These are phyloP conservation scores for Xiphophorus hellerii DNA, from an alignment of 2,113 vertebrate genomes.

Conservation along the genomic window DNA sequence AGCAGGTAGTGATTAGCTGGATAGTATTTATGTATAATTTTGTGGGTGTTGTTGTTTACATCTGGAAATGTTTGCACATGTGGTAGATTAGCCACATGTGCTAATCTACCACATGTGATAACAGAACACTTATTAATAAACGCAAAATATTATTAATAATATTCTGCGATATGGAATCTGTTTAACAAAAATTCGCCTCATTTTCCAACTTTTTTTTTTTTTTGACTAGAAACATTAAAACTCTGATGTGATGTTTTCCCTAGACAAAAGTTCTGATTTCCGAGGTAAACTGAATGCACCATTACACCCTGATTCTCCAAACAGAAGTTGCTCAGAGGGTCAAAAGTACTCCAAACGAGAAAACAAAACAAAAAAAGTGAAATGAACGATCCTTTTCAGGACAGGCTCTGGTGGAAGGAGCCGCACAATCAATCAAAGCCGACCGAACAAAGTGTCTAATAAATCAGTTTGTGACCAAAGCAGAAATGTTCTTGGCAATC, in stretches of 20 bases:
- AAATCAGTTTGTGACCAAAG: constrained; percentile 1
- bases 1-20: too few species aligned
- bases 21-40: too few species aligned
- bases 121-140: too few species aligned
- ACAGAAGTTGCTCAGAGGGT: background rate
- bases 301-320: background rate
- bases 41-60: too few species aligned
- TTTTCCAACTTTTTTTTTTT: background rate
- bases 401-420: background rate
- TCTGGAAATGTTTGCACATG: too few species aligned
- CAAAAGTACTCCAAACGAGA: background rate
- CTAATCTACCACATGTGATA: too few species aligned
- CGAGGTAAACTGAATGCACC: background rate
- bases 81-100: too few species aligned
- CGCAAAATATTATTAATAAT: too few species aligned
- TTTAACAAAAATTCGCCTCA: background rate
- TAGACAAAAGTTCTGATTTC: background rate
- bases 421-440: background rate
- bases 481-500: background rate
- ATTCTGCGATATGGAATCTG: too few species aligned
- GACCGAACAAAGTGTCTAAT: background rate
- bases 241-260: background rate
- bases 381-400: background rate
- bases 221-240: background rate
- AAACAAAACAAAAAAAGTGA: background rate